Conservation (phyloP, 64 coral and sea anemone genomes). For the Pachyseris speciosa region DNA sequence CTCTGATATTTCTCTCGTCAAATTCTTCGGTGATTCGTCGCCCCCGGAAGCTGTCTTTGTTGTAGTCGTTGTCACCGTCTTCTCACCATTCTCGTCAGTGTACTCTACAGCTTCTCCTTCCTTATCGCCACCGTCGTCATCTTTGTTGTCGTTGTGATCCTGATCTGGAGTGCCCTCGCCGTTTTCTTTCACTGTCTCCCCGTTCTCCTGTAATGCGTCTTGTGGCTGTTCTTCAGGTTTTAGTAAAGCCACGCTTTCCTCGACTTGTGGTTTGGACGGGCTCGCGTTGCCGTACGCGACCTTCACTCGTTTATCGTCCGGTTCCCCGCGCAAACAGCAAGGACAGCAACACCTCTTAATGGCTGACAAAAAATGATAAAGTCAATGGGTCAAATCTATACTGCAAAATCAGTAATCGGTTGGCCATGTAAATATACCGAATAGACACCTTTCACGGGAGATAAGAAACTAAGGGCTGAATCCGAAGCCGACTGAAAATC, state of each 20-base stretch:
- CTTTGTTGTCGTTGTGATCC: background rate
- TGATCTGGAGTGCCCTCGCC: background rate
- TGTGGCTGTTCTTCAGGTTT: conserved; percentile 4
- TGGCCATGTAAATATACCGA: too few species aligned
- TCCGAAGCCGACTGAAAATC: too few species aligned
- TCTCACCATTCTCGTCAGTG: background rate
- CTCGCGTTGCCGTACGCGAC: background rate
- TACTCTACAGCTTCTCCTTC: background rate
- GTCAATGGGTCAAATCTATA: background rate
- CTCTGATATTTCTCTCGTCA: background rate
- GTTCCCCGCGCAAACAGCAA: conserved; percentile 30
- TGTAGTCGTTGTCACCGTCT: background rate
- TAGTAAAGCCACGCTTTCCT: conserved; percentile 4
- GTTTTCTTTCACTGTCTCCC: background rate
- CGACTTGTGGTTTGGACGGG: background rate
- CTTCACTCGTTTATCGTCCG: conserved; percentile 17
- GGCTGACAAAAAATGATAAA: conserved; percentile 1
- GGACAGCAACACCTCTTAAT: conserved; percentile 17
- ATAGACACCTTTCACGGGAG: too few species aligned
- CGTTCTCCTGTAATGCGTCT: background rate
- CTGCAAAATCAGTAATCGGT: background rate
- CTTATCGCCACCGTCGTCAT: background rate
- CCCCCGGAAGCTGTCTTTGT: background rate
- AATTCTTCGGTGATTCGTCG: background rate
- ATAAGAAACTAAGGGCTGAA: too few species aligned